A percentile compares a stretch with the other conserved stretches of the same genome.
Evolutionary conservation across 2,797 vertebrate genomes (phyloP).

Genomic region (Phyllotis vaccarum): DNA sequence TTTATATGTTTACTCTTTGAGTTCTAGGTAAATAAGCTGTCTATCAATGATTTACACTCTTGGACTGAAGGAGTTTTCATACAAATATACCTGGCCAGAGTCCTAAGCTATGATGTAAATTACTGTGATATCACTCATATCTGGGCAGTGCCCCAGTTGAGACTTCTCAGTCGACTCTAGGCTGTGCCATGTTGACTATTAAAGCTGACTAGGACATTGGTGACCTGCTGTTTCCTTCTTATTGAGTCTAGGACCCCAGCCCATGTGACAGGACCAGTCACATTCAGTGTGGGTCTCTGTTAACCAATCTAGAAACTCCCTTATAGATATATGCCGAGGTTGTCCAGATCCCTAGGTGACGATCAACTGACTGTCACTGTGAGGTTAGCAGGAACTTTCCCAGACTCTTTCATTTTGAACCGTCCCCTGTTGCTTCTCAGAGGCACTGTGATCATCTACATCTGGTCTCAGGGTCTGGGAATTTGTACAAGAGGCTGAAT

Average conservation of each 20-base stretch:
- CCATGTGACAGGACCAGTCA: background rate
- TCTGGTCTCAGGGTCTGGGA: background rate
- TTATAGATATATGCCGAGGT: background rate
- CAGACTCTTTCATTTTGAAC: background rate
- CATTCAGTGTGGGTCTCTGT: background rate
- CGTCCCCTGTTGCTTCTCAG: background rate
- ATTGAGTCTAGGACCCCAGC: background rate
- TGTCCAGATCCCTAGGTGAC: background rate
- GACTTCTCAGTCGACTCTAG: background rate
- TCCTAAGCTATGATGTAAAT: background rate
- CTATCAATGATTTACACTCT: background rate
- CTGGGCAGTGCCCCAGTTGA: background rate
- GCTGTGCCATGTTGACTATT: background rate
- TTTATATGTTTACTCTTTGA: background rate
- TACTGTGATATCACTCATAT: background rate
- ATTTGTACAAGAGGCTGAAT: background rate
- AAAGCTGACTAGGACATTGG: background rate
- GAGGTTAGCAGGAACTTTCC: conserved; percentile 4
- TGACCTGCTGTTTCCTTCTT: background rate
- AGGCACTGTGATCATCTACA: background rate
- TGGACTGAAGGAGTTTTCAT: background rate
- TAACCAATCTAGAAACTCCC: background rate
- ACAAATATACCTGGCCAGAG: background rate
- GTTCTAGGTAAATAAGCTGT: background rate
- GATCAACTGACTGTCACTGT: background rate